Evolutionary conservation across 2,888 invertebrate genomes (phyloP).

Genomic region (Cyaniris semiargus): DNA sequence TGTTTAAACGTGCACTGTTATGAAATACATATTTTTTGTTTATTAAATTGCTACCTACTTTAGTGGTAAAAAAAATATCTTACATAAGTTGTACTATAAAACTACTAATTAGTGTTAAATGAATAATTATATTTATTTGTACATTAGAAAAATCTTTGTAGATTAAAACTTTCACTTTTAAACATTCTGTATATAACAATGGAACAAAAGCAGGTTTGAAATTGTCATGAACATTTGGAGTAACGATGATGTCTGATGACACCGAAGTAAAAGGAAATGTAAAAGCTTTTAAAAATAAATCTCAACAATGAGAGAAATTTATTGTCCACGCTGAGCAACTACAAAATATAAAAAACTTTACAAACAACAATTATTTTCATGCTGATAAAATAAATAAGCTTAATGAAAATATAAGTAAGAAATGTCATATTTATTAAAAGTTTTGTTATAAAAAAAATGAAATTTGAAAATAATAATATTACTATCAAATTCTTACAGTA

Average conservation of each 20-base stretch:
- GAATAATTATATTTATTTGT: neutral
- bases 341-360: slow-evolving; percentile 18
- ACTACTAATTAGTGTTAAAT: neutral
- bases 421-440: neutral
- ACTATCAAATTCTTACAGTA: too few relatives aligned
- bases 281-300: slow-evolving; percentile 30
- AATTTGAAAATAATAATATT: neutral
- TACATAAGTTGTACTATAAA: too few relatives aligned
- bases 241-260: slow-evolving; percentile 9
- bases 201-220: neutral
- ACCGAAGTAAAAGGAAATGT: slow-evolving; percentile 2
- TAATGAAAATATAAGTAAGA: neutral
- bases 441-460: neutral
- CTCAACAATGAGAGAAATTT: slow-evolving; percentile 24
- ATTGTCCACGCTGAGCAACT: slow-evolving; percentile 28
- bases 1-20: neutral
- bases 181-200: neutral
- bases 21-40: too few relatives aligned
- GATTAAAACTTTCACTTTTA: neutral
- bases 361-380: slow-evolving; percentile 25
- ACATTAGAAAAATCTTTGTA: neutral
- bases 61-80: too few relatives aligned
- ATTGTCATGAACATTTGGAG: slow-evolving; percentile 3
- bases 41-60: too few relatives aligned
- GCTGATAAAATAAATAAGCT: slow-evolving; percentile 5